Evolutionary conservation across 2,797 vertebrate species (phyloP).

Genomic region (Ceyx erithaca): DNA sequence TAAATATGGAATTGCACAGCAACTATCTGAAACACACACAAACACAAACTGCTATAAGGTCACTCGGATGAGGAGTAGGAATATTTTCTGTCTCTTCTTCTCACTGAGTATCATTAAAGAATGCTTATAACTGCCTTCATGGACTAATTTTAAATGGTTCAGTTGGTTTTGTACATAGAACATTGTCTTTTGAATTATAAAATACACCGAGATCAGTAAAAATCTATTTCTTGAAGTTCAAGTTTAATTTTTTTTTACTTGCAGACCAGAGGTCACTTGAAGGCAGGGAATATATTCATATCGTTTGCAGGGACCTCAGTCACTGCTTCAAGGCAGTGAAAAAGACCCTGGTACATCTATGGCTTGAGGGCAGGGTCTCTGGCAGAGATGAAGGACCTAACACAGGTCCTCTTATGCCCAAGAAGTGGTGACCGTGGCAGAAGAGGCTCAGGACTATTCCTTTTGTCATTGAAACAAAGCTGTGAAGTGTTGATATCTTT

Average conservation of each 20-base stretch:
- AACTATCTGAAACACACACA: too few species aligned
- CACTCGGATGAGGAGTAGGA: too few species aligned
- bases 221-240: not conserved
- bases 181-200: not conserved
- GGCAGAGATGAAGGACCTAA: not conserved
- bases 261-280: not conserved
- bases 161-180: too few species aligned
- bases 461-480: not conserved
- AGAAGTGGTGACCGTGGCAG: not conserved
- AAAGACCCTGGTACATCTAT: not conserved
- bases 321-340: not conserved
- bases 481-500: not conserved
- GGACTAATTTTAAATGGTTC: too few species aligned
- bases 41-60: too few species aligned
- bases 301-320: not conserved
- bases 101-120: too few species aligned
- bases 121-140: too few species aligned
- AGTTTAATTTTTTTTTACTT: not conserved
- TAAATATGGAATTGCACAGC: too few species aligned
- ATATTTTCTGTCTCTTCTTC: too few species aligned
- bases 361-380: not conserved
- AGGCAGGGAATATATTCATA: not conserved
- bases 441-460: not conserved
- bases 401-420: not conserved
- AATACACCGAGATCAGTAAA: not conserved